Evolutionary conservation across 1,140 invertebrate species (phyloP).

Genomic region (Formica exsecta): DNA sequence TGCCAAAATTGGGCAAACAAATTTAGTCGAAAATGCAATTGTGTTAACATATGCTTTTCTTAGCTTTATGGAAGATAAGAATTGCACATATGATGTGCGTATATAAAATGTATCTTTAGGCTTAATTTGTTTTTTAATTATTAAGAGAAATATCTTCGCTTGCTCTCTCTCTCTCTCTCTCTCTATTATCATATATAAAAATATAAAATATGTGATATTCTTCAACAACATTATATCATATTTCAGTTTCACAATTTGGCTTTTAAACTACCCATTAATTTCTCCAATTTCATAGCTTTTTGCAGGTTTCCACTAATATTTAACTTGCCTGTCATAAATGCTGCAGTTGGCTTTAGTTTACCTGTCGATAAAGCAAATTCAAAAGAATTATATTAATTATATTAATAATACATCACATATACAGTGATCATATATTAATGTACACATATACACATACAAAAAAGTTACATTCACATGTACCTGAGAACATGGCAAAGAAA

Average conservation of each 20-base stretch:
- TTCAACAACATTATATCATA: background rate
- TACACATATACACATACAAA: background rate
- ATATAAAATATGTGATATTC: background rate
- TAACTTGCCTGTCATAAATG: slow-evolving; percentile 98
- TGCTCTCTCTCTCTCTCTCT: too few relatives aligned
- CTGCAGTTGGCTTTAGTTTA: slow-evolving; percentile 95
- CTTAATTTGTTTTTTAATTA: background rate
- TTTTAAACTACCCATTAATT: slow-evolving; percentile 95
- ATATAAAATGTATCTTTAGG: slow-evolving; percentile 9
- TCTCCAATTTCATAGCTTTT: slow-evolving; percentile 98
- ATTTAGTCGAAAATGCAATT: background rate
- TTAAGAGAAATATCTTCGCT: background rate
- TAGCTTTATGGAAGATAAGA: background rate
- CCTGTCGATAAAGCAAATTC: slow-evolving; percentile 85
- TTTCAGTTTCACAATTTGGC: slow-evolving; percentile 87
- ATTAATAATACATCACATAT: slow-evolving; percentile 17
- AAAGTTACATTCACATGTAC: slow-evolving; percentile 80
- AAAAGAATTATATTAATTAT: slow-evolving; percentile 45
- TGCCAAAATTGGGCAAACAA: background rate
- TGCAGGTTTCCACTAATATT: slow-evolving; percentile 97
- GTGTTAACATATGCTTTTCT: background rate
- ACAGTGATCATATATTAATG: slow-evolving; percentile 11
- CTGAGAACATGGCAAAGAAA: slow-evolving; percentile 93
- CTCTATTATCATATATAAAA: slow-evolving; percentile 15
- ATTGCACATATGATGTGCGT: background rate